phyloP scores from a whole-genome alignment of 2,113 vertebrate genomes.

The Crotalus viridis region DNA sequence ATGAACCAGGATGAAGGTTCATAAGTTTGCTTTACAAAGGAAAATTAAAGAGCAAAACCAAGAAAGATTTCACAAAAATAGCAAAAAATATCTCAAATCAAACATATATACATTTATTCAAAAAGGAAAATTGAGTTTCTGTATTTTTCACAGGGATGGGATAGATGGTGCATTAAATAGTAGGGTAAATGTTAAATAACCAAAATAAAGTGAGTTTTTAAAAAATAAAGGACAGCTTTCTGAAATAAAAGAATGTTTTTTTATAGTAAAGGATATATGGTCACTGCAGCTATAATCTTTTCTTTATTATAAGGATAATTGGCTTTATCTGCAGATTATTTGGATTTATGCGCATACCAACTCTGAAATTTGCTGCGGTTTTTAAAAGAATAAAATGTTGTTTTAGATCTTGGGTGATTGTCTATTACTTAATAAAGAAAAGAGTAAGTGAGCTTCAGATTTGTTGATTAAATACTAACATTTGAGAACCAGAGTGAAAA shows the following conservation, averaged over 20 bases:
- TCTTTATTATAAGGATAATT: not conserved
- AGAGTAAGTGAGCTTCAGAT: not conserved
- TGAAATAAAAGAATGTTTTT: not conserved
- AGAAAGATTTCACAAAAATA: not conserved
- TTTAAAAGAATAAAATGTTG: not conserved
- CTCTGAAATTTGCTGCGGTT: not conserved
- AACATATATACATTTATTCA: not conserved
- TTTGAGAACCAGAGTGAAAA: conserved; percentile 46
- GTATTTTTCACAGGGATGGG: not conserved
- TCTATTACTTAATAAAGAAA: conserved; percentile 18
- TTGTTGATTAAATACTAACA: conserved; percentile 38
- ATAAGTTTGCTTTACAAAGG: not conserved
- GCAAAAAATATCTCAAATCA: not conserved
- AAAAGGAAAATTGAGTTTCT: not conserved
- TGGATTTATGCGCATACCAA: not conserved
- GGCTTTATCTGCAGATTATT: not conserved
- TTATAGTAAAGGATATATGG: not conserved
- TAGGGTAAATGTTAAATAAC: not conserved
- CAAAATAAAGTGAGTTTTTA: not conserved
- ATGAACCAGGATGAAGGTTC: too few species aligned
- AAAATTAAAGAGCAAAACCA: not conserved
- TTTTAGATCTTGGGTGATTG: conserved; percentile 29
- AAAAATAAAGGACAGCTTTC: not conserved
- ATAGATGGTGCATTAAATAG: not conserved
- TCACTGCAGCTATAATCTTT: not conserved